Evolutionary conservation across 2,888 invertebrate genomes (phyloP).

Genomic region (Bimastos eiseni): DNA sequence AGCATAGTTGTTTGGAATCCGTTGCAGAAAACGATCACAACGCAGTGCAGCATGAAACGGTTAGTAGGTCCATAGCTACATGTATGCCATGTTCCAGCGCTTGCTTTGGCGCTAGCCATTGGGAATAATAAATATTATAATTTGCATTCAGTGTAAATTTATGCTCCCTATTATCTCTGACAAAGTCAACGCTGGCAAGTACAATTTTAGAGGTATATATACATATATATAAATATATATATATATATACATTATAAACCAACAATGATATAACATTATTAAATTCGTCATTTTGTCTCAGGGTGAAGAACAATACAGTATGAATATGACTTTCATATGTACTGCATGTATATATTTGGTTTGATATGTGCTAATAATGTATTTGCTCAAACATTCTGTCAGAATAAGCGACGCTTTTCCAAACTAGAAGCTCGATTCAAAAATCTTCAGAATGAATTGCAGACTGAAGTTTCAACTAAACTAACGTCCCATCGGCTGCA

Average conservation of each 20-base stretch:
- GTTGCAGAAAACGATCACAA: neutral
- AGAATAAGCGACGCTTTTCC: neutral
- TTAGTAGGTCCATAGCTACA: neutral
- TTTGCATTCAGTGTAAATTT: neutral
- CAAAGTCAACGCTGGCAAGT: neutral
- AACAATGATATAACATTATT: no score
- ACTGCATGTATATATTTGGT: no score
- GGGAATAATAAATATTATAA: neutral
- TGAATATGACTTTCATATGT: no score
- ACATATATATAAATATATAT: no score
- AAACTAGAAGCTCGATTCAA: neutral
- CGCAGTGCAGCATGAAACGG: neutral
- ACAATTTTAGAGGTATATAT: neutral
- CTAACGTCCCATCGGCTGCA: neutral
- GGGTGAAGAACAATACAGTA: no score
- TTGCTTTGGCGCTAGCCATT: neutral
- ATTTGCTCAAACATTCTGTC: neutral
- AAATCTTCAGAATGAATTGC: slow-evolving; percentile 1
- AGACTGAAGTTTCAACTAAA: neutral
- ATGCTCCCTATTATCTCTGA: no score
- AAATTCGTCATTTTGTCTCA: neutral
- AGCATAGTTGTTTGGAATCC: neutral
- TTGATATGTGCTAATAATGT: no score
- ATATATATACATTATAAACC: no score
- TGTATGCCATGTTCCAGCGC: neutral